Evolutionary conservation across 2,113 vertebrate species (phyloP), one percentile per base, ranked within the genome.

Genomic region (Centropristis striata): DNA sequence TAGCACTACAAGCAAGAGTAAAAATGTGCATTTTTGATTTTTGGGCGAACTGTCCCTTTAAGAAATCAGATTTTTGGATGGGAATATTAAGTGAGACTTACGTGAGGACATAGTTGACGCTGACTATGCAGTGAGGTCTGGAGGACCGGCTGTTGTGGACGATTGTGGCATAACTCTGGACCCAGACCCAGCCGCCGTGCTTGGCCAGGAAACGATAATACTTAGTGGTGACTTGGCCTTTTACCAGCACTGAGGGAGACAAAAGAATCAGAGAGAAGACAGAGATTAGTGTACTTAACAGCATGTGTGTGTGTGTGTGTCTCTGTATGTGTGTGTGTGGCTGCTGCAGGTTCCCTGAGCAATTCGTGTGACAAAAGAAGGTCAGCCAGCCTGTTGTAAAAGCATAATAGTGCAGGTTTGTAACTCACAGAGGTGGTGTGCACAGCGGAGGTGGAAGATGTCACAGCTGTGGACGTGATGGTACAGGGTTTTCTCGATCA

Each of bases 41-140:
- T 32, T 32, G 6, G 32, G 32, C 6, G 32, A 32, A 32, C 32
- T 32, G 32, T 32, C 32, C 32, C 32, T 32, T 32, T 32, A 32
- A 32, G 4, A 32, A 32, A 32, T 69, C 39, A 23, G 32, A 37
- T 61, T 75, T 75, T 53, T 3, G 8, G 15, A 23, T 42, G 1
- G 3, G 58, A 81, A 49, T 55, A 25, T 21, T 12, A 20, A 21
- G 3, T 15, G 25, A 20, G 59, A 97, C 98, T 99, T 92, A 99
- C 98, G 98, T 99, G 88, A 99, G 97, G 63, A 99, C 98, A 1
- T 99, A 99, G 96, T 99, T 99, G 86, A 99, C 98, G 63, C 98
- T 99, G 95, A 99, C 98, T 28, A 99, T 98, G 78, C 98, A 99
- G 91, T 99, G 98, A 0, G 98, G 98, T 79, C 98, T 94, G 11